These are phyloP conservation scores for Hypercompe scribonia DNA, from an alignment of 2,888 invertebrate species.

Conservation along the genomic window DNA sequence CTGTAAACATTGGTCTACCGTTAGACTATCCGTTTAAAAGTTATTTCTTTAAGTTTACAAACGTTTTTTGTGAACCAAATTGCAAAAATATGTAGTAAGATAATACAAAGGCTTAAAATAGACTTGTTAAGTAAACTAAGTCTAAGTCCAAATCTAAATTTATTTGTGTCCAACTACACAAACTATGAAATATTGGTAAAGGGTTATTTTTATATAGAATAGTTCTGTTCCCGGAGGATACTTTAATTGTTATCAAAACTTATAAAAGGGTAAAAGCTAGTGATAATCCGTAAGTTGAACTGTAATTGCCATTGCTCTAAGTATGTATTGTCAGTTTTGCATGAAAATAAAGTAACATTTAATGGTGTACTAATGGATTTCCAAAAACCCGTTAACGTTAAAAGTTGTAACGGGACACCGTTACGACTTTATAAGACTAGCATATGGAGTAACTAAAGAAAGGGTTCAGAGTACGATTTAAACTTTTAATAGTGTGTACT, in stretches of 20 bases:
- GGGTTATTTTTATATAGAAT: too few relatives aligned
- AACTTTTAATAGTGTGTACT: too few relatives aligned
- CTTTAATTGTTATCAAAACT: neutral
- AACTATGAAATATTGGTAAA: neutral
- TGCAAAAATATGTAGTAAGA: neutral
- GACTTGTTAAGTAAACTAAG: neutral
- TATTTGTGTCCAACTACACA: neutral
- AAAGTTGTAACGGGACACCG: neutral
- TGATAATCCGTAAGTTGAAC: neutral
- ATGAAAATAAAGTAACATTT: too few relatives aligned
- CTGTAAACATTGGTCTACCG: slow-evolving; percentile 8
- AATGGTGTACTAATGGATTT: neutral
- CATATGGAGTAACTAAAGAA: neutral
- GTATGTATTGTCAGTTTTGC: neutral
- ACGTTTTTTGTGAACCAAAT: neutral
- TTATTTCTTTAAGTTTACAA: slow-evolving; percentile 1
- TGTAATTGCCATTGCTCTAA: neutral
- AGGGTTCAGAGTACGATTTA: too few relatives aligned
- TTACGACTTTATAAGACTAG: neutral
- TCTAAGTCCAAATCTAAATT: neutral
- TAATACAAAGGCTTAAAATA: neutral
- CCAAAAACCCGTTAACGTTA: neutral
- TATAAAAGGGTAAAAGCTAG: neutral
- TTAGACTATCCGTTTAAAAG: neutral
- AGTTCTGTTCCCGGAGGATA: too few relatives aligned